These are phyloP conservation scores for Phorcus lineatus DNA, from an alignment of 2,888 invertebrate species.

Conservation along the genomic window DNA sequence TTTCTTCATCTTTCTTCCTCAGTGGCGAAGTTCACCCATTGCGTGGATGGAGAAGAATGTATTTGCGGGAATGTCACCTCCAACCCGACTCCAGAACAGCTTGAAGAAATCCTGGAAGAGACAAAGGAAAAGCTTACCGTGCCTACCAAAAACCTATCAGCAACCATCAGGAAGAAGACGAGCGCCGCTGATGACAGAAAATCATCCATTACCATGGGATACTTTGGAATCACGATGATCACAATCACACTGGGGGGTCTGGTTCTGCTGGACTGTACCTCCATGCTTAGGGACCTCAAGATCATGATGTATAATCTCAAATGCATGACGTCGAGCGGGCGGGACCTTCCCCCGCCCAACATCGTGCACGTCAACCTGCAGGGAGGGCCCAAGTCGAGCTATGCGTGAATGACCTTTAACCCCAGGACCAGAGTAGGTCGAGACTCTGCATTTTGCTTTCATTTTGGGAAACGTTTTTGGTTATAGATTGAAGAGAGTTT, in stretches of 20 bases:
- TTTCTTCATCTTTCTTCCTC: background rate
- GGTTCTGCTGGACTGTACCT: slow-evolving; percentile 10
- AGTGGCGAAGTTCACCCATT: slow-evolving; percentile 18
- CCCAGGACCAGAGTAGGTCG: background rate
- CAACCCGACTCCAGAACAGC: background rate
- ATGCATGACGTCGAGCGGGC: background rate
- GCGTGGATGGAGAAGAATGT: slow-evolving; percentile 2
- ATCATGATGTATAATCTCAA: slow-evolving; percentile 13
- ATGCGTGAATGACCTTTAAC: background rate
- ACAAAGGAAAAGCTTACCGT: slow-evolving; percentile 16
- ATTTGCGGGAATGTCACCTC: slow-evolving; percentile 9
- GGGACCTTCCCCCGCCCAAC: background rate
- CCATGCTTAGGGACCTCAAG: background rate
- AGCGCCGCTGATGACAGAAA: background rate
- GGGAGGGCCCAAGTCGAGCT: background rate
- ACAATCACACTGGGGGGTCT: slow-evolving; percentile 5
- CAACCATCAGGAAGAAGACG: slow-evolving; percentile 19
- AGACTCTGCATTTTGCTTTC: background rate
- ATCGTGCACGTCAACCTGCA: background rate
- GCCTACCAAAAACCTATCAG: background rate
- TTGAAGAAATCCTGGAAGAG: slow-evolving; percentile 2
- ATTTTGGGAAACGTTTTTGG: no score
- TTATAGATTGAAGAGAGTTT: no score
- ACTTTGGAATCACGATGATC: slow-evolving; percentile 8
- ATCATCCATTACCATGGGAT: slow-evolving; percentile 11